Percentiles rank a stretch among this genome's conserved stretches.
Evolutionary conservation across 2,113 vertebrate genomes (phyloP).

Genomic region (Australoheros scitulus): DNA sequence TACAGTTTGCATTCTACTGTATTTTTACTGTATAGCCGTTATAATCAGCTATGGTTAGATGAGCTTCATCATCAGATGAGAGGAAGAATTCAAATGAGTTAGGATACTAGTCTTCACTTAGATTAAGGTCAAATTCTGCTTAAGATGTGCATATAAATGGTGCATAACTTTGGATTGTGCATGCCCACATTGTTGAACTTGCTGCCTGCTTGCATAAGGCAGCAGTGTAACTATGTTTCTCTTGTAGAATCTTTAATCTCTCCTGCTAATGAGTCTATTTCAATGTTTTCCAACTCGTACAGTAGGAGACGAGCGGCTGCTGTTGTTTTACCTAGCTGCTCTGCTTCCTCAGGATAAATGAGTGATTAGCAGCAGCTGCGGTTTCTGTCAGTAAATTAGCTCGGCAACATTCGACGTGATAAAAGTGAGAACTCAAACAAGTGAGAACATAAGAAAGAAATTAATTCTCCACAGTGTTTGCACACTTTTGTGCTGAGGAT

Average conservation of each 20-base stretch:
- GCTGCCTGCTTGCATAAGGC: not conserved
- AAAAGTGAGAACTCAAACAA: not conserved
- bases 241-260: not conserved
- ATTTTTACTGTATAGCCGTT: not conserved
- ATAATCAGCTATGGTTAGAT: not conserved
- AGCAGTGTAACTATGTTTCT: not conserved
- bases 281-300: not conserved
- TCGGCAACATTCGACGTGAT: not conserved
- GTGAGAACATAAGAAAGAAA: not conserved
- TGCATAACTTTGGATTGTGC: not conserved
- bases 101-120: not conserved
- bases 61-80: not conserved
- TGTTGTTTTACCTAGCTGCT: not conserved
- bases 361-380: constrained; percentile 27
- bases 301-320: not conserved
- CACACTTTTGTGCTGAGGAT: not conserved
- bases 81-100: not conserved
- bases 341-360: not conserved
- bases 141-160: not conserved
- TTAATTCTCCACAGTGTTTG: not conserved
- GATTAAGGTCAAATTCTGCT: not conserved
- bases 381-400: constrained; percentile 20
- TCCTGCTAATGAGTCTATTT: not conserved
- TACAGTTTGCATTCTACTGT: not conserved
- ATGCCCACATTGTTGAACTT: not conserved